Base-by-base conservation (phyloP, 1,140 invertebrate species). In the Ctenoplectra terminalis region DNA sequence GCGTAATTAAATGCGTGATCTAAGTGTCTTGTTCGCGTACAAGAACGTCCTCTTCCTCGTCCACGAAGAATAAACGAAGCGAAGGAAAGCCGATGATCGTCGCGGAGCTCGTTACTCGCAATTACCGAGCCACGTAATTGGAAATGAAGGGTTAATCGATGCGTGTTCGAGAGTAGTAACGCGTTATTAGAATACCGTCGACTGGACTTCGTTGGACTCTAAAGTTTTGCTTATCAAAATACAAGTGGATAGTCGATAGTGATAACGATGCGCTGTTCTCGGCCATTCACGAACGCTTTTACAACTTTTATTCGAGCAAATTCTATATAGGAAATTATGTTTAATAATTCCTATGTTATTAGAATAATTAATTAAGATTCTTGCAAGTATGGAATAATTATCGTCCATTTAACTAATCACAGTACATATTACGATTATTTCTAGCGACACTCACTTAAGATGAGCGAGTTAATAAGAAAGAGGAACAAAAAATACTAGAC, bases 91-190 rank as follows among this genome's bases (percentile, higher is more conserved):
- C 67, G 48, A 71, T 37, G 48, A 37, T 71, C 67, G 29, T 37
- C 67, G 48, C 23, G 20, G 23, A 17, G 46, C 46, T 69, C 66
- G 66, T 50, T 50, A 50, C 34, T 71, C 29, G 67, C 48, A 71
- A 71, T 71, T 50, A 71, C 23, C 67, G 31, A n/a, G 50, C 46
- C 48, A 20, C 31, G 67, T 71, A 71, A 71, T 71, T 71, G 48
- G 20, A 40, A 71, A 37, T 37, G 48, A 71, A 56, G 48, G 31
- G 50, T 54, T 54, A 54, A 71, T 71, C 23, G 64, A 67, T 46
- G 64, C 67, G 23, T 34, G 67, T 37, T 71, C 67, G 6, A 26
- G 1, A 6, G 31, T 26, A 54, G 29, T 37, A 34, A 71, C 54
- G 23, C 20, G 50, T 46, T 71, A 56, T 71, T 71, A 71, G 67